Conservation (phyloP, 2,113 vertebrate genomes). For the Dermatemys mawii region DNA sequence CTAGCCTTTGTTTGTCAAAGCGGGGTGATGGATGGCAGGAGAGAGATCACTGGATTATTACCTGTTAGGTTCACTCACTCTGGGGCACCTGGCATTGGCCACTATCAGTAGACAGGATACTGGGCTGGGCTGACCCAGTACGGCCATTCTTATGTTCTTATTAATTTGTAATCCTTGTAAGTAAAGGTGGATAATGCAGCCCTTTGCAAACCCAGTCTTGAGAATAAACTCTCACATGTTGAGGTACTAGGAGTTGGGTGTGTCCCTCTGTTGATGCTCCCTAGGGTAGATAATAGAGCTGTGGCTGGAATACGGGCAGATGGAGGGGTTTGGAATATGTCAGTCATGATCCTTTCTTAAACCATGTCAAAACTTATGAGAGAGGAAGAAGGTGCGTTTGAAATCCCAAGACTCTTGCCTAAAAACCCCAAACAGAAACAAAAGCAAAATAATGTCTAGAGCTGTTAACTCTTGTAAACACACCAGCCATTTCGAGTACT, state of each 20-base stretch:
- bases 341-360: background rate
- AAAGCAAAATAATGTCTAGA: background rate
- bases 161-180: background rate
- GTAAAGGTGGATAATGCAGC: fast-evolving
- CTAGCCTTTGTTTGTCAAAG: no score
- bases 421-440: background rate
- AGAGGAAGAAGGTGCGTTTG: background rate
- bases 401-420: background rate
- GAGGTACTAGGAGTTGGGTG: background rate
- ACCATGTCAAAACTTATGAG: background rate
- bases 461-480: background rate
- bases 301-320: background rate
- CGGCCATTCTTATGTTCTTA: no score
- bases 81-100: no score
- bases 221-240: background rate
- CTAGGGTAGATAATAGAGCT: fast-evolving
- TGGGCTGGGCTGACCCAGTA: no score
- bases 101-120: no score
- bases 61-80: no score
- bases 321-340: background rate
- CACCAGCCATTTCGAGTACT: fast-evolving
- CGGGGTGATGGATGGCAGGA: no score
- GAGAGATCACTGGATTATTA: no score
- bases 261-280: background rate
- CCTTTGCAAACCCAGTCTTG: background rate